These are phyloP conservation scores for Drosophila albomicans DNA, from an alignment of 1,140 invertebrate genomes.

Conservation along the genomic window DNA sequence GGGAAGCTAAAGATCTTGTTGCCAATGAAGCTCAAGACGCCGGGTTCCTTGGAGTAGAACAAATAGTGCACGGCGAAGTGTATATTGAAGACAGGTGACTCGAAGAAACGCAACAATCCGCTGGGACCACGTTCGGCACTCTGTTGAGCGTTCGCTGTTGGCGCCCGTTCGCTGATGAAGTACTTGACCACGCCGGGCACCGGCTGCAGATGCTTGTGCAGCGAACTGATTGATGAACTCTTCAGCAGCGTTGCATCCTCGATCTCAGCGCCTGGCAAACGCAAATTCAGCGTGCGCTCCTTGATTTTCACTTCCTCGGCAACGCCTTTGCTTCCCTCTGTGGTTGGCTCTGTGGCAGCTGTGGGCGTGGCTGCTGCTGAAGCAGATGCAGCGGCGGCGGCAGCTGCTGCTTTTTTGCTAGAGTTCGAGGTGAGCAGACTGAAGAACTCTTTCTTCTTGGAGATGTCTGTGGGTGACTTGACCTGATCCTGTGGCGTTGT, in stretches of 20 bases:
- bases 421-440: conserved; percentile 77
- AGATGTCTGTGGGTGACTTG: conserved; percentile 81
- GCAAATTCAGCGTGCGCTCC: conserved; percentile 72
- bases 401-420: conserved; percentile 76
- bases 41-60: conserved; percentile 99
- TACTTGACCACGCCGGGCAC: conserved; percentile 84
- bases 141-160: conserved; percentile 29
- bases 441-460: conserved; percentile 84
- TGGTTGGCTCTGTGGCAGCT: background rate
- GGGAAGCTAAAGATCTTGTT: conserved; percentile 98
- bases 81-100: conserved; percentile 98
- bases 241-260: conserved; percentile 60
- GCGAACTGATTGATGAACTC: conserved; percentile 73
- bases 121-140: conserved; percentile 83
- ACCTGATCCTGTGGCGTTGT: conserved; percentile 57
- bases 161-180: conserved; percentile 77
- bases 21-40: conserved; percentile 97
- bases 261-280: conserved; percentile 60
- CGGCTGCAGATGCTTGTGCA: conserved; percentile 79
- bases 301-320: conserved; percentile 45
- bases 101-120: conserved; percentile 95
- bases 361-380: conserved; percentile 59
- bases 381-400: conserved; percentile 62
- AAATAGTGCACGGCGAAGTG: conserved; percentile 99
- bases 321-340: background rate